Conservation (phyloP, 2,113 vertebrate species). For the Electrona antarctica region DNA sequence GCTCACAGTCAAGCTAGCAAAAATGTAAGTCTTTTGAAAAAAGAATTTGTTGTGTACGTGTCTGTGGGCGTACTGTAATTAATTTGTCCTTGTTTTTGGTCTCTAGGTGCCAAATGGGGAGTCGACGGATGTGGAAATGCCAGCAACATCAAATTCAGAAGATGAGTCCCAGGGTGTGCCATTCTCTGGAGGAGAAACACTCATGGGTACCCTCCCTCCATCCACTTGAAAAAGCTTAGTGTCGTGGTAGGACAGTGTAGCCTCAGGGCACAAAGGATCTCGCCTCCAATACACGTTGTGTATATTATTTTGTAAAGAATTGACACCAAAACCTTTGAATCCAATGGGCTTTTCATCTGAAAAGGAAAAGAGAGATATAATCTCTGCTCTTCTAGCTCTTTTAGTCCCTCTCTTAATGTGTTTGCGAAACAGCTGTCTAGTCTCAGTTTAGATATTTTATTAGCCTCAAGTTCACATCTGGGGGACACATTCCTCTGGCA, state of each 20-base stretch:
- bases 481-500: no score
- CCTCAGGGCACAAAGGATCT: background rate
- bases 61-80: background rate
- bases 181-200: slow-evolving; percentile 76
- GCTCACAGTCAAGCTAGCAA: slow-evolving; percentile 71
- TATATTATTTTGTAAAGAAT: no score
- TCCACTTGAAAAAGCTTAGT: background rate
- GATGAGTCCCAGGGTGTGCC: slow-evolving; percentile 71
- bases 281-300: background rate
- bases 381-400: no score
- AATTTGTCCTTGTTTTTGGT: slow-evolving; percentile 16
- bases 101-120: slow-evolving; percentile 85
- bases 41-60: slow-evolving; percentile 44
- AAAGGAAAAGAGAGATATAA: no score
- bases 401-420: no score
- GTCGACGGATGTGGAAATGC: slow-evolving; percentile 72
- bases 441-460: no score
- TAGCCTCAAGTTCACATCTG: no score
- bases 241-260: background rate
- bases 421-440: no score
- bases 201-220: slow-evolving; percentile 77
- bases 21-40: slow-evolving; percentile 77
- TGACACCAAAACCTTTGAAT: no score
- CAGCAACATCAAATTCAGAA: slow-evolving; percentile 78
- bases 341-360: no score